phyloP scores from a whole-genome alignment of 2,797 vertebrate genomes.

The Allobates femoralis region DNA sequence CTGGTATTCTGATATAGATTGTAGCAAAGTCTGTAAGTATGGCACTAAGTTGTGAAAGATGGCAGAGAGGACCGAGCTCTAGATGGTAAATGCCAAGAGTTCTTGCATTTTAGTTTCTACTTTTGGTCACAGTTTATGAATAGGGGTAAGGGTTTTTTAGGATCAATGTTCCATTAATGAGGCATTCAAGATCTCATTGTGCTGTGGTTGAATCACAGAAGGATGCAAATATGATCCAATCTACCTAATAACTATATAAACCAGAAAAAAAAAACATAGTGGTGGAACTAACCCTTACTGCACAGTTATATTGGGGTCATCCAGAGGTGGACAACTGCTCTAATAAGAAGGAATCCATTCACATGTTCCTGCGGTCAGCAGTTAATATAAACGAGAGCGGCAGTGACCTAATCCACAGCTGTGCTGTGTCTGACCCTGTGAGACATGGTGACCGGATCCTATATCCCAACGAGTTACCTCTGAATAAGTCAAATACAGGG shows the following conservation, averaged over 20 bases:
- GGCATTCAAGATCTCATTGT: no score
- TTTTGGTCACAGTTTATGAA: no score
- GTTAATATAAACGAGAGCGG: slow-evolving; percentile 16
- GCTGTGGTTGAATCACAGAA: background rate
- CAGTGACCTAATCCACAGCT: slow-evolving; percentile 15
- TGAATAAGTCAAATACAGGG: background rate
- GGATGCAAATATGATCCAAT: background rate
- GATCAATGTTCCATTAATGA: no score
- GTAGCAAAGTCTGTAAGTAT: no score
- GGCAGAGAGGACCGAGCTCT: no score
- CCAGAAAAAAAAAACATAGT: background rate
- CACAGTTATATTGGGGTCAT: background rate
- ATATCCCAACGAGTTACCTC: slow-evolving; percentile 3
- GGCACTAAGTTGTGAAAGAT: no score
- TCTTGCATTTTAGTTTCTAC: no score
- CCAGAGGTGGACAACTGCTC: background rate
- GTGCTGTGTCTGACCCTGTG: slow-evolving; percentile 29
- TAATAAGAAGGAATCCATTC: slow-evolving; percentile 12
- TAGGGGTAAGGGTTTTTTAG: no score
- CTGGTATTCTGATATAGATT: no score
- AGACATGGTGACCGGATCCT: slow-evolving; percentile 8
- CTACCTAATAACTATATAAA: background rate
- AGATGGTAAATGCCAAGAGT: no score
- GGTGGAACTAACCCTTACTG: background rate
- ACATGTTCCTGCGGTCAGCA: background rate